Percentiles rank a stretch among this genome's conserved stretches.
Conservation (phyloP, 2,888 invertebrate genomes). For the Aphodius granarius region DNA sequence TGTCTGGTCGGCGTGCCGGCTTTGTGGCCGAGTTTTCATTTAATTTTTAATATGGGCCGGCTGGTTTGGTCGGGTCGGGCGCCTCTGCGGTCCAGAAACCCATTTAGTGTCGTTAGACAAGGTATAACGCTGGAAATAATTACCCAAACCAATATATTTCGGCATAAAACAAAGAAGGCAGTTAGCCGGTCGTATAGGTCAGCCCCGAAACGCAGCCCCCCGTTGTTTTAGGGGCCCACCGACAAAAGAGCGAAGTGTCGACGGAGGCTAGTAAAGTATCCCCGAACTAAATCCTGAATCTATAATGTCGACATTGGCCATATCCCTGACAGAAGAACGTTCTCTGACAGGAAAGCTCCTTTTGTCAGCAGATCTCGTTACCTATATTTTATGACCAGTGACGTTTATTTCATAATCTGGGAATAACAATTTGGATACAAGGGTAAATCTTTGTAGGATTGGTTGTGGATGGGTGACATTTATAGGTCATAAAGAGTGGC, state of each 20-base stretch:
- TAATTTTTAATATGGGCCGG: conserved; percentile 3
- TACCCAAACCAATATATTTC: conserved; percentile 34
- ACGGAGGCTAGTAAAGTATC: conserved; percentile 26
- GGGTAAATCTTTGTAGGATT: conserved; percentile 1
- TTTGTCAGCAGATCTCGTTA: background rate
- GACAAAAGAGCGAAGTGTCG: conserved; percentile 35
- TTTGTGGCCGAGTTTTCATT: background rate
- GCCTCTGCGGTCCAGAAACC: conserved; percentile 1
- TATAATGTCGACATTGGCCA: background rate
- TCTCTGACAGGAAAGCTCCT: too few relatives aligned
- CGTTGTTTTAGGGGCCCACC: conserved; percentile 31
- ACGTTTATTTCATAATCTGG: conserved; percentile 13
- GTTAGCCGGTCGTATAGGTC: conserved; percentile 28
- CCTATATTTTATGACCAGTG: conserved; percentile 2
- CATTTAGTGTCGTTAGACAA: conserved; percentile 16
- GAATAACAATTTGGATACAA: background rate
- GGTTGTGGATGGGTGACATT: conserved; percentile 3
- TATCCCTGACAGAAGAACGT: background rate
- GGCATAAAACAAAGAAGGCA: conserved; percentile 33
- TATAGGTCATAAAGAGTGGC: conserved; percentile 5
- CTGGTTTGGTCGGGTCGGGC: background rate
- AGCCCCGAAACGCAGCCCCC: conserved; percentile 33
- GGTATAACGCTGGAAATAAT: conserved; percentile 26
- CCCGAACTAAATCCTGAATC: background rate
- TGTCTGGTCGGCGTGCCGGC: background rate